Conservation (phyloP, 92 coral and sea anemone species). For the Muricea muricata region DNA sequence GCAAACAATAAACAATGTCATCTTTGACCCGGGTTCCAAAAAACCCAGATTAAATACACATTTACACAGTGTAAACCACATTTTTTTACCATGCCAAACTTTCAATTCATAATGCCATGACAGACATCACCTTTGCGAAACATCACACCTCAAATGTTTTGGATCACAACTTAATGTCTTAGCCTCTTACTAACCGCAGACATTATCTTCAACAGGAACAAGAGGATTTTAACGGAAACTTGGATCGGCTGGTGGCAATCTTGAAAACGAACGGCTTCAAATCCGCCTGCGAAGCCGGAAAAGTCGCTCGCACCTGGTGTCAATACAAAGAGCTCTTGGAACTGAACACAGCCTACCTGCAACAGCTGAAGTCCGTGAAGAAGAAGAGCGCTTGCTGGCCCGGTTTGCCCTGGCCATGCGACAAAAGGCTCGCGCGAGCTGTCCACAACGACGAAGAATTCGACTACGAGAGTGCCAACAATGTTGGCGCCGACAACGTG, state of each 20-base stretch:
- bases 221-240: background rate
- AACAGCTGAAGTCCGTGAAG: background rate
- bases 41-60: too few relatives aligned
- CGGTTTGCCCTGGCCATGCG: background rate
- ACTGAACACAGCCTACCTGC: background rate
- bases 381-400: background rate
- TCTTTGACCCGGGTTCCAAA: too few relatives aligned
- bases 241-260: background rate
- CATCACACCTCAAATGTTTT: too few relatives aligned
- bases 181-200: background rate
- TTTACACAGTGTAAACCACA: too few relatives aligned
- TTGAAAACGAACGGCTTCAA: background rate
- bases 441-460: too few relatives aligned
- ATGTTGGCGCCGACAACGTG: too few relatives aligned
- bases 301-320: conserved; percentile 15
- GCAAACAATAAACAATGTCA: too few relatives aligned
- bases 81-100: too few relatives aligned
- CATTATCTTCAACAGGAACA: background rate
- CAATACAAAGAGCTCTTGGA: conserved; percentile 9
- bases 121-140: too few relatives aligned
- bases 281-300: background rate
- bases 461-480: background rate
- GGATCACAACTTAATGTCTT: too few relatives aligned
- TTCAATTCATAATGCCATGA: too few relatives aligned
- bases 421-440: background rate